Evolutionary conservation across 2,797 vertebrate genomes (phyloP).

Genomic region (Melanitta fusca): DNA sequence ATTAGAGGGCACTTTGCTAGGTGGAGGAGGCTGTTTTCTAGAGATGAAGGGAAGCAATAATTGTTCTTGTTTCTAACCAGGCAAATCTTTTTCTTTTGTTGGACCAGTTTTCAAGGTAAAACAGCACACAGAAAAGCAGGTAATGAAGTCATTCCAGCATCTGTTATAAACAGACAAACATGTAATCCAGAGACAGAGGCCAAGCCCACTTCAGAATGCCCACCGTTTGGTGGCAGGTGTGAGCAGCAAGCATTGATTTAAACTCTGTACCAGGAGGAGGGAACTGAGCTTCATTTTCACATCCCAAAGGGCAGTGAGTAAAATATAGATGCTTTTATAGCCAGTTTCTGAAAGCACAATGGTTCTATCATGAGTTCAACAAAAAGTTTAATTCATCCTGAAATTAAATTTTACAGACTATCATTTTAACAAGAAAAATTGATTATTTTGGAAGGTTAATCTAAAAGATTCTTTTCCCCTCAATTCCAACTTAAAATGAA

Average conservation of each 20-base stretch:
- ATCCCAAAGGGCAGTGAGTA: not conserved
- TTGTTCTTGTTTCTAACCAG: not conserved
- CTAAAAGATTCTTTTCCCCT: not conserved
- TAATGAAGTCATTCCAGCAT: not conserved
- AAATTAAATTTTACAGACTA: slow-evolving; percentile 60
- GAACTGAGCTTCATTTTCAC: not conserved
- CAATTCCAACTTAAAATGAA: slow-evolving; percentile 21
- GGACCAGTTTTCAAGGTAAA: not conserved
- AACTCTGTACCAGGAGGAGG: not conserved
- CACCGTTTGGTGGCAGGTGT: not conserved
- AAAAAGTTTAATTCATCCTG: slow-evolving; percentile 42
- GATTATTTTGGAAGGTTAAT: slow-evolving; percentile 36
- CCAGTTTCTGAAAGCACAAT: not conserved
- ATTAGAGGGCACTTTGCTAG: not conserved
- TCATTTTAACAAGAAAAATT: slow-evolving; percentile 14
- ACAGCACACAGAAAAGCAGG: not conserved
- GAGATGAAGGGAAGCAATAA: not conserved
- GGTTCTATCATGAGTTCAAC: slow-evolving; percentile 14
- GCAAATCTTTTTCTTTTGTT: not conserved
- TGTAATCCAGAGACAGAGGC: not conserved
- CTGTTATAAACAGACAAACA: not conserved
- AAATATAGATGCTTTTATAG: not conserved
- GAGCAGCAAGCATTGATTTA: not conserved
- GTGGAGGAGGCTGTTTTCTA: not conserved
- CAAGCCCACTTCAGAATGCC: not conserved